Conservation (phyloP, 2,888 invertebrate species). For the Drosophila bunnanda region DNA sequence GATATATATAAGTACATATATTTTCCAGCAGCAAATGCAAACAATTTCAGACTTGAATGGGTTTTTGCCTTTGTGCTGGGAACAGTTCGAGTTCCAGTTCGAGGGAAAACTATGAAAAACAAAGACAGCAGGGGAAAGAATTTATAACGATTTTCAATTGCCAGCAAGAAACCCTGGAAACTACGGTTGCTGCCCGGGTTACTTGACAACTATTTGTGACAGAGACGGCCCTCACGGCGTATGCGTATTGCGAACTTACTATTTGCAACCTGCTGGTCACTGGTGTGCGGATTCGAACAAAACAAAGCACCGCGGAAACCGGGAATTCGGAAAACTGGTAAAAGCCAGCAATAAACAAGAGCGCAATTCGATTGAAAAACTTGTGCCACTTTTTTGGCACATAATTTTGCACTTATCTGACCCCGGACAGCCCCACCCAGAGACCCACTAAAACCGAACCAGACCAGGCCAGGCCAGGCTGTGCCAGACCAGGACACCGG, state of each 20-base stretch:
- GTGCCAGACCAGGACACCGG: conserved; percentile 6
- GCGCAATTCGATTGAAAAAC: conserved; percentile 70
- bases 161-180: conserved; percentile 24
- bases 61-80: conserved; percentile 38
- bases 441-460: conserved; percentile 7
- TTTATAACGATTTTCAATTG: conserved; percentile 44
- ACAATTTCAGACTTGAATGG: conserved; percentile 49
- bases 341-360: conserved; percentile 55
- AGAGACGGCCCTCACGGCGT: conserved; percentile 38
- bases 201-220: conserved; percentile 40
- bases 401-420: conserved; percentile 76
- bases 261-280: conserved; percentile 31
- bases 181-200: conserved; percentile 3
- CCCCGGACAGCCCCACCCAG: conserved; percentile 49
- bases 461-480: conserved; percentile 1
- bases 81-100: not conserved
- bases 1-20: not conserved
- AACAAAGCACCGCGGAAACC: conserved; percentile 52
- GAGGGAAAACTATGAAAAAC: conserved; percentile 11
- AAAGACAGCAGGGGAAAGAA: conserved; percentile 9
- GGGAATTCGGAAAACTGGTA: conserved; percentile 4
- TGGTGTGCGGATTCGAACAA: conserved; percentile 30
- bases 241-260: conserved; percentile 50
- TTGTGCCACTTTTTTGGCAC: conserved; percentile 53
- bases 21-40: conserved; percentile 33